Percentiles rank a stretch among this genome's conserved stretches.
phyloP scores from a whole-genome alignment of 2,797 vertebrate species.

The Bucorvus abyssinicus region DNA sequence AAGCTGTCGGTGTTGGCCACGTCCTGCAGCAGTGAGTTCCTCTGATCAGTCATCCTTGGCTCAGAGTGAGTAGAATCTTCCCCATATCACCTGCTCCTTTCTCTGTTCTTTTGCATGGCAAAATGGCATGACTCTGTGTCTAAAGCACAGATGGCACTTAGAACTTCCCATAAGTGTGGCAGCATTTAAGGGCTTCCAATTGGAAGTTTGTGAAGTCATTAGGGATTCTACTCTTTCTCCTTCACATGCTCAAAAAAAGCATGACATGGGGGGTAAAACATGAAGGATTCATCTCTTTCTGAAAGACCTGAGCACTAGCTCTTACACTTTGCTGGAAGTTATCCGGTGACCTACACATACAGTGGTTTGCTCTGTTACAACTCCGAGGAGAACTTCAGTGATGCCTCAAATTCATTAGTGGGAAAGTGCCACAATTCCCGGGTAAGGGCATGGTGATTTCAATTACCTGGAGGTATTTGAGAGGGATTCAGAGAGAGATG shows the following conservation, averaged over 20 bases:
- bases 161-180: background rate
- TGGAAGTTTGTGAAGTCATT: background rate
- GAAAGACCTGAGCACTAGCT: background rate
- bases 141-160: background rate
- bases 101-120: background rate
- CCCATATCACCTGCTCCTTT: background rate
- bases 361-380: background rate
- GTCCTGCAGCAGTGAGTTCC: background rate
- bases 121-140: background rate
- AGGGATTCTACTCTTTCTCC: background rate
- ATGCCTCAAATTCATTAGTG: background rate
- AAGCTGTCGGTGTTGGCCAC: too few species aligned
- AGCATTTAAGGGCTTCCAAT: background rate
- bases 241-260: background rate
- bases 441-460: background rate
- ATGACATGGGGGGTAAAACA: background rate
- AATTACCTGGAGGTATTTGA: background rate
- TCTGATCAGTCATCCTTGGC: background rate
- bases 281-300: background rate
- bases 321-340: background rate
- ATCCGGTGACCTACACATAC: background rate
- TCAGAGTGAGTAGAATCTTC: background rate
- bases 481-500: conserved; percentile 21
- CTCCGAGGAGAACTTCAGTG: background rate
- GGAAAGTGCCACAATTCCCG: background rate